Percentiles rank a stretch among this genome's conserved stretches.
Evolutionary conservation across 2,797 vertebrate genomes (phyloP).

Genomic region (Poeciliopsis presidionis): DNA sequence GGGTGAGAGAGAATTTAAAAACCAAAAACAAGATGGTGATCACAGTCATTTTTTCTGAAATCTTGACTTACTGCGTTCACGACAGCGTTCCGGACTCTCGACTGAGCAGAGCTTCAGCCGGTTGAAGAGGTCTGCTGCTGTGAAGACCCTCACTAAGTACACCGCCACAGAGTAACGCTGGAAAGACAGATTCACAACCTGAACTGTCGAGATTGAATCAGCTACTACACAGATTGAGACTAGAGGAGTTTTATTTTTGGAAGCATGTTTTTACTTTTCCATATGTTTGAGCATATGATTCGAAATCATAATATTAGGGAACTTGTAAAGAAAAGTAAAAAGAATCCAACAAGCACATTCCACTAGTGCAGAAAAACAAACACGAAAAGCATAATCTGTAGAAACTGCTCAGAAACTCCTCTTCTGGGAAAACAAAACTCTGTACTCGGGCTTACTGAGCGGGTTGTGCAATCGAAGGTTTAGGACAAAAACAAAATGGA

Average conservation of each 20-base stretch:
- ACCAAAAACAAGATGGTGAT: neutral
- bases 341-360: neutral
- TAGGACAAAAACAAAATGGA: neutral
- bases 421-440: neutral
- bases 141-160: conserved; percentile 94
- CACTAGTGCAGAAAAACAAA: neutral
- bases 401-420: neutral
- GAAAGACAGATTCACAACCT: conserved; percentile 36
- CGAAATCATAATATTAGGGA: neutral
- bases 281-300: neutral
- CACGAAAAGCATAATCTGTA: neutral
- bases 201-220: neutral
- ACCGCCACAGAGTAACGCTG: conserved; percentile 96
- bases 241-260: neutral
- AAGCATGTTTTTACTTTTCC: neutral
- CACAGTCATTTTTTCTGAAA: neutral
- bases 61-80: conserved; percentile 90
- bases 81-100: conserved; percentile 94
- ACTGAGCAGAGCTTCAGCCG: conserved; percentile 94
- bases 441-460: neutral
- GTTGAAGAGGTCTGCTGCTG: conserved; percentile 92
- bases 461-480: neutral
- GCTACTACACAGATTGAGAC: neutral
- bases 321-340: neutral
- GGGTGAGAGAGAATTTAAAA: neutral